Percentiles rank a stretch among this genome's conserved stretches.
Conservation (phyloP, 2,113 vertebrate species). For the Cavia porcellus region DNA sequence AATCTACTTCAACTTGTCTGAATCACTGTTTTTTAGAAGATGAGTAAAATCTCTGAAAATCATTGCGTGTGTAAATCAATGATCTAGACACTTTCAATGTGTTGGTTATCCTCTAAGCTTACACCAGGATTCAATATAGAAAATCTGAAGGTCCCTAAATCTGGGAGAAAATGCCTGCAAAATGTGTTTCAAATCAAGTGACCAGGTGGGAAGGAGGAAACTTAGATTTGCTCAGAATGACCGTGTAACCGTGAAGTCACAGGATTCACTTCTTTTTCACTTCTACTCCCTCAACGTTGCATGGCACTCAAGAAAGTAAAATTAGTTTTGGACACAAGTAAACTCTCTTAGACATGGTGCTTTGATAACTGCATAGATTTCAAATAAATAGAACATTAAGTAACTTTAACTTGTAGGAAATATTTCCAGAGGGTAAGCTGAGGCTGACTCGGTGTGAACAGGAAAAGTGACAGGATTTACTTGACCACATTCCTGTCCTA, state of each 20-base stretch:
- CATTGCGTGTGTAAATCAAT: neutral
- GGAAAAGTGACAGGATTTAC: neutral
- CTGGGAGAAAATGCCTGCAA: neutral
- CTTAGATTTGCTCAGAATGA: neutral
- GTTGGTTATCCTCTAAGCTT: neutral
- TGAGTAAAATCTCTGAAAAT: neutral
- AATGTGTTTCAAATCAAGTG: neutral
- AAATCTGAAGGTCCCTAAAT: neutral
- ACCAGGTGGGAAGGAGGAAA: neutral
- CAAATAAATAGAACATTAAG: neutral
- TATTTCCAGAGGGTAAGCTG: neutral
- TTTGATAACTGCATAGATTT: neutral
- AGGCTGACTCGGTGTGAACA: neutral
- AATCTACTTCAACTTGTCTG: neutral
- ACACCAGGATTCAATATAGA: slow-evolving; percentile 15
- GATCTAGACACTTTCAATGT: neutral
- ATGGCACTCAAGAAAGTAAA: neutral
- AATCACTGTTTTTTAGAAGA: neutral
- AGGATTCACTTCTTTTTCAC: neutral
- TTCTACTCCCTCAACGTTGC: neutral
- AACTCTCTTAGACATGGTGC: neutral
- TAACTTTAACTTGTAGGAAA: neutral
- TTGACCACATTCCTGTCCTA: neutral
- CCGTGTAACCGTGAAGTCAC: neutral
- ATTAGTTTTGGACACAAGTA: neutral